A percentile compares a stretch with the other conserved stretches of the same genome.
phyloP scores from a whole-genome alignment of 2,797 vertebrate genomes.

The Brachyrhaphis roseni region DNA sequence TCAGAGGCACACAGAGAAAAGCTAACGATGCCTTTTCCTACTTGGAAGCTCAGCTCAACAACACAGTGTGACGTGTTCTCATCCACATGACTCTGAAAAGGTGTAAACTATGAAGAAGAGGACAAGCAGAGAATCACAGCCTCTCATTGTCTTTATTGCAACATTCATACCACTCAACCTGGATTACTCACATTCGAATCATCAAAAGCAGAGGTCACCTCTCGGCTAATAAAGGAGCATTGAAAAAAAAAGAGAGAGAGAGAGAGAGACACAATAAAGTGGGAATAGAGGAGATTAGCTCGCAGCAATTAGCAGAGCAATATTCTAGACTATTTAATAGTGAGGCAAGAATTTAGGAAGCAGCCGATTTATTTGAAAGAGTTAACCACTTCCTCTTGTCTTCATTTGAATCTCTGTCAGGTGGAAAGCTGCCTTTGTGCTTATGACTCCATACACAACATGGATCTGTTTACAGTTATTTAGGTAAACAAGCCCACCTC shows the following conservation, averaged over 20 bases:
- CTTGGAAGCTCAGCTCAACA: neutral
- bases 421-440: constrained; percentile 48
- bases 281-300: constrained; percentile 56
- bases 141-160: constrained; percentile 47
- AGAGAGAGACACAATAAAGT: constrained; percentile 31
- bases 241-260: constrained; percentile 15
- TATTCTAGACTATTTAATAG: constrained; percentile 46
- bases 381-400: constrained; percentile 14
- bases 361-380: constrained; percentile 41
- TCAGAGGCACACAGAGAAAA: neutral
- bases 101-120: constrained; percentile 4
- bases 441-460: constrained; percentile 33
- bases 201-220: constrained; percentile 76
- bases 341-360: constrained; percentile 34
- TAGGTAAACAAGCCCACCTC: constrained; percentile 60
- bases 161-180: constrained; percentile 64
- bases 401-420: constrained; percentile 41
- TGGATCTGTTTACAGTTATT: constrained; percentile 60
- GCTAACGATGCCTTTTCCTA: neutral
- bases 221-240: constrained; percentile 44
- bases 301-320: constrained; percentile 60
- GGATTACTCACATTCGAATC: constrained; percentile 78
- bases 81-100: constrained; percentile 23
- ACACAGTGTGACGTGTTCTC: neutral
- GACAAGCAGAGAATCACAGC: constrained; percentile 22